Conservation (phyloP, 2,797 vertebrate genomes). For the Poeciliopsis paucimaculata region DNA sequence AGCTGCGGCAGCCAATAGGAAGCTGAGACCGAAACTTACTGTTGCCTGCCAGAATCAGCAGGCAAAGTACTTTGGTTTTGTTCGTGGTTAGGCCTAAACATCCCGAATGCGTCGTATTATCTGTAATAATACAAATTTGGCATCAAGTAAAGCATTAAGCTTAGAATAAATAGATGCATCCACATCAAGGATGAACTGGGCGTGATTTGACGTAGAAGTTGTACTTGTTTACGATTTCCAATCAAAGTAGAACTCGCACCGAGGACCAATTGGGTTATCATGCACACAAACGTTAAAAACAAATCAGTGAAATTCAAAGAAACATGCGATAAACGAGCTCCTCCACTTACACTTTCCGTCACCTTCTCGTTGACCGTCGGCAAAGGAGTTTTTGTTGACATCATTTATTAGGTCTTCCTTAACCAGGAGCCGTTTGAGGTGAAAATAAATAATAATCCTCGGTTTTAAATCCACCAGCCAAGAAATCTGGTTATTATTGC, state of each 20-base stretch:
- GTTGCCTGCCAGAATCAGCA: conserved; percentile 68
- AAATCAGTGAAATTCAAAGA: neutral
- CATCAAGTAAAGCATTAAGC: neutral
- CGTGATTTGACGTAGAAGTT: conserved; percentile 37
- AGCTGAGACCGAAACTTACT: conserved; percentile 28
- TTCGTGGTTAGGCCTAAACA: conserved; percentile 59
- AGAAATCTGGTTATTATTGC: conserved; percentile 20
- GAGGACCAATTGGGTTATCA: conserved; percentile 29
- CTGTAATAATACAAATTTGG: neutral
- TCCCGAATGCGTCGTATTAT: neutral
- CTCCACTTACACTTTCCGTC: conserved; percentile 92
- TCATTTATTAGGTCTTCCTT: conserved; percentile 68
- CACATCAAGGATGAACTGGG: neutral
- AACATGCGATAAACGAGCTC: conserved; percentile 1
- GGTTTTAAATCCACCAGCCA: conserved; percentile 27
- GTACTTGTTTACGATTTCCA: conserved; percentile 58
- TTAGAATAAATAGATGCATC: neutral
- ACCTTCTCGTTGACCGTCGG: conserved; percentile 94
- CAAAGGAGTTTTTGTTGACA: conserved; percentile 94
- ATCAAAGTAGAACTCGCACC: conserved; percentile 27
- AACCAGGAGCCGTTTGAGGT: conserved; percentile 4
- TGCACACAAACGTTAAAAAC: conserved; percentile 1
- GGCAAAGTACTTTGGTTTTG: conserved; percentile 69
- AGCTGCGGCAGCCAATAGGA: conserved; percentile 51
- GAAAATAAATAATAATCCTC: conserved; percentile 10